Evolutionary conservation across 1,140 invertebrate genomes (phyloP), one percentile per base, ranked within the genome.

Genomic region (Drosophila ogumai): DNA sequence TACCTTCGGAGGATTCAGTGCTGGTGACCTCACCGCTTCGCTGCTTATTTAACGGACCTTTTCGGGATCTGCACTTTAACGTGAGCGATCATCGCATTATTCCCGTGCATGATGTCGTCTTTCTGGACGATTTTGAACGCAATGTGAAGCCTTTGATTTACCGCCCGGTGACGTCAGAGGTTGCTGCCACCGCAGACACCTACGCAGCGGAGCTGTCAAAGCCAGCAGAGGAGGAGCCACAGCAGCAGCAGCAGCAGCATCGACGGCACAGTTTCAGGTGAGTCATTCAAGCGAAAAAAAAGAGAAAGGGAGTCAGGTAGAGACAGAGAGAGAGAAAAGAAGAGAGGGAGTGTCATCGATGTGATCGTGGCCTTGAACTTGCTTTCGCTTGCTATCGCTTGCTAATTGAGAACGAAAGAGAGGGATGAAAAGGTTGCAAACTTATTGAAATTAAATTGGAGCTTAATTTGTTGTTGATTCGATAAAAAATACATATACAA

Each of bases 81-180:
- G 68, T 69, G 9, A 73, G 71, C 60, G 91, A 92, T 58, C 81
- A 92, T 66, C 91, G 91, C 13, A 19, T 91, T 8, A 90, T 90
- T 38, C 82, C 91, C 12, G 82, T 92, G 2, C 90, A 87, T 43
- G 91, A 92, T 65, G 82, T 92, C 28, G 91, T 92, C 28, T 92
- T 91, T 31, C 63, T 92, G 10, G 91, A 92, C 56, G 91, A 92
- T n/a, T 65, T 91, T 38, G 91, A 92, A 40, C 60, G 46, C 19
- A 87, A 63, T 56, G 85, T 92, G 2, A 90, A 73, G 49, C 91
- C 91, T 43, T 66, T 92, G 49, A 92, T 90, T 49, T 92, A 92
- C 55, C 76, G 91, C 17, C 91, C 88, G 0, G 86, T 92, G 55
- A 64, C 68, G 41, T 54, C 82, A 66, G 50, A 79, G 54, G 55